Evolutionary conservation across 2,797 vertebrate genomes (phyloP).

Genomic region (Zalophus californianus): DNA sequence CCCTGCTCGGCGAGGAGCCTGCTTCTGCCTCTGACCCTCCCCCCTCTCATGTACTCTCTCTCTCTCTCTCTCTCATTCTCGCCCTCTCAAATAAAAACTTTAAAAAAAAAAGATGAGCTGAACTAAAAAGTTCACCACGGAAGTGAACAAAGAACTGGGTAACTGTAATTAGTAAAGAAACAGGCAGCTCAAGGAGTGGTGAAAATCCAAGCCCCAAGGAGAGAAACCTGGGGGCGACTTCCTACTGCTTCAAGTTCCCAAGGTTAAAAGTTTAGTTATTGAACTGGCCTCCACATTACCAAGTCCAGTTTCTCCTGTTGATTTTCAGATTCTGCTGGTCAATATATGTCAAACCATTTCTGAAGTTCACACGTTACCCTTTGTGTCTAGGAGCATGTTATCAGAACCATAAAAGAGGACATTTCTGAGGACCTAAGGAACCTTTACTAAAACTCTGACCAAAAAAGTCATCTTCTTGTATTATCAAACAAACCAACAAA

Average conservation of each 20-base stretch:
- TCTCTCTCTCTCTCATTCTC: no score
- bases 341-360: neutral
- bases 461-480: neutral
- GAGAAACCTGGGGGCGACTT: neutral
- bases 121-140: neutral
- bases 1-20: no score
- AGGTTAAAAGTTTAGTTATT: neutral
- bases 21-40: no score
- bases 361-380: neutral
- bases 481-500: neutral
- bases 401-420: neutral
- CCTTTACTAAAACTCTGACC: neutral
- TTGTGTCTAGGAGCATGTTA: neutral
- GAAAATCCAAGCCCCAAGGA: neutral
- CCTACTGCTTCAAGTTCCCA: neutral
- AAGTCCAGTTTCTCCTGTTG: neutral
- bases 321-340: neutral
- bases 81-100: no score
- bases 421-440: neutral
- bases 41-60: no score
- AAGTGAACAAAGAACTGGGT: neutral
- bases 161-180: neutral
- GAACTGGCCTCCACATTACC: neutral
- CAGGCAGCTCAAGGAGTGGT: neutral
- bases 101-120: neutral